Percentiles rank a stretch among this genome's conserved stretches.
Evolutionary conservation across 2,797 vertebrate genomes (phyloP).

Genomic region (Epinephelus malabaricus): DNA sequence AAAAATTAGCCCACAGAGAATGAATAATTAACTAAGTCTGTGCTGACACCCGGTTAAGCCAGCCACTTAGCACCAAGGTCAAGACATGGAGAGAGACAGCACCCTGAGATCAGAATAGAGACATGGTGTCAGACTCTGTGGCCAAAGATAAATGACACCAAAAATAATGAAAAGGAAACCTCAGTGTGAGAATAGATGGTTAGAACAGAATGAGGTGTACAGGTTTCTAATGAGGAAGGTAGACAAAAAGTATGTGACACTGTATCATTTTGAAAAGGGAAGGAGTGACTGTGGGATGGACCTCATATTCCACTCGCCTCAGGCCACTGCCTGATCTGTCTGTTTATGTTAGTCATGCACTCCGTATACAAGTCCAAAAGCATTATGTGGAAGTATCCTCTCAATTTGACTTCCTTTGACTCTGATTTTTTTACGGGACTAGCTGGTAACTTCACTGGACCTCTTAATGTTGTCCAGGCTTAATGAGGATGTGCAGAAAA

Average conservation of each 20-base stretch:
- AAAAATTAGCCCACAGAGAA: slow-evolving; percentile 44
- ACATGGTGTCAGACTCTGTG: not conserved
- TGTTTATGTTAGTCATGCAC: slow-evolving; percentile 46
- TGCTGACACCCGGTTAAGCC: slow-evolving; percentile 58
- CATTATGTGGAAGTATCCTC: slow-evolving; percentile 34
- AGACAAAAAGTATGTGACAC: slow-evolving; percentile 4
- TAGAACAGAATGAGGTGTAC: not conserved
- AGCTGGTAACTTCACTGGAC: not conserved
- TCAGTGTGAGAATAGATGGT: not conserved
- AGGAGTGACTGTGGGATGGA: slow-evolving; percentile 8
- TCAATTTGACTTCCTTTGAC: slow-evolving; percentile 31
- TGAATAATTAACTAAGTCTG: slow-evolving; percentile 80
- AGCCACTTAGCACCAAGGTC: slow-evolving; percentile 65
- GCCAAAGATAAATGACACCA: not conserved
- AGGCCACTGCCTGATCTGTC: slow-evolving; percentile 51
- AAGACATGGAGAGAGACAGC: slow-evolving; percentile 21
- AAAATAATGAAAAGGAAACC: not conserved
- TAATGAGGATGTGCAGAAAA: slow-evolving; percentile 56
- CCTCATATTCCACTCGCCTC: slow-evolving; percentile 42
- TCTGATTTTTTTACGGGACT: slow-evolving; percentile 1
- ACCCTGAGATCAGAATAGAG: slow-evolving; percentile 20
- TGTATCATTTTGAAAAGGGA: slow-evolving; percentile 16
- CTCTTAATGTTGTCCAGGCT: not conserved
- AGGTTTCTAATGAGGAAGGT: not conserved
- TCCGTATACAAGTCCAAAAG: slow-evolving; percentile 28